These are phyloP conservation scores for Rhingia rostrata DNA, from an alignment of 2,888 invertebrate species.

Conservation along the genomic window DNA sequence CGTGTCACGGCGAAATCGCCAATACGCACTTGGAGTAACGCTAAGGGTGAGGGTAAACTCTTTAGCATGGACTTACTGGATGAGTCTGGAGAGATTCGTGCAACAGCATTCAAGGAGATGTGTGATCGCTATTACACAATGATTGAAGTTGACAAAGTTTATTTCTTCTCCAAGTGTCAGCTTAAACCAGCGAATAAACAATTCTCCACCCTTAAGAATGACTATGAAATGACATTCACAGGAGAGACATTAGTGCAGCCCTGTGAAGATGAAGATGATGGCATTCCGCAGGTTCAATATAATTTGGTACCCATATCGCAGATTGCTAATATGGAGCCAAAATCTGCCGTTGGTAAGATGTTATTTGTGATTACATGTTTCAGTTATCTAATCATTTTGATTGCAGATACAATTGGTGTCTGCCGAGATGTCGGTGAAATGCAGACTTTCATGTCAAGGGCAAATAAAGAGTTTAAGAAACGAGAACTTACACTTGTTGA, in stretches of 20 bases:
- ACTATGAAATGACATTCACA: constrained; percentile 97
- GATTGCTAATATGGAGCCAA: constrained; percentile 87
- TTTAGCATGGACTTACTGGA: constrained; percentile 97
- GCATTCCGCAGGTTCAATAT: constrained; percentile 90
- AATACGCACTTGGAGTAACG: constrained; percentile 95
- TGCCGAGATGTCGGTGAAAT: constrained; percentile 90
- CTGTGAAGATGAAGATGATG: constrained; percentile 85
- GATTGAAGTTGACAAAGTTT: constrained; percentile 94
- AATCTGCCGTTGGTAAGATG: constrained; percentile 88
- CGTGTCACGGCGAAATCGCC: constrained; percentile 92
- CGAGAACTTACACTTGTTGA: constrained; percentile 95
- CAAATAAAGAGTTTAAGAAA: constrained; percentile 93
- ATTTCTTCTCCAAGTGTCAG: constrained; percentile 91
- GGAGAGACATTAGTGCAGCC: constrained; percentile 87
- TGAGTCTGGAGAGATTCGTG: constrained; percentile 96
- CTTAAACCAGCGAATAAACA: constrained; percentile 98
- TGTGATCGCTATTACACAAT: constrained; percentile 95
- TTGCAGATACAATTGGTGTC: constrained; percentile 93
- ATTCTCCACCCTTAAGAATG: constrained; percentile 92
- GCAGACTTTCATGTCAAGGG: constrained; percentile 88
- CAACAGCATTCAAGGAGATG: constrained; percentile 93
- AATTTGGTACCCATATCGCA: constrained; percentile 90
- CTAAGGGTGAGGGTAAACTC: constrained; percentile 95
- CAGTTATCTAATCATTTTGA: background rate
- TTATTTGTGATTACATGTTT: background rate